Conservation (phyloP, 2,888 invertebrate genomes). For the Morpho deidamia region DNA sequence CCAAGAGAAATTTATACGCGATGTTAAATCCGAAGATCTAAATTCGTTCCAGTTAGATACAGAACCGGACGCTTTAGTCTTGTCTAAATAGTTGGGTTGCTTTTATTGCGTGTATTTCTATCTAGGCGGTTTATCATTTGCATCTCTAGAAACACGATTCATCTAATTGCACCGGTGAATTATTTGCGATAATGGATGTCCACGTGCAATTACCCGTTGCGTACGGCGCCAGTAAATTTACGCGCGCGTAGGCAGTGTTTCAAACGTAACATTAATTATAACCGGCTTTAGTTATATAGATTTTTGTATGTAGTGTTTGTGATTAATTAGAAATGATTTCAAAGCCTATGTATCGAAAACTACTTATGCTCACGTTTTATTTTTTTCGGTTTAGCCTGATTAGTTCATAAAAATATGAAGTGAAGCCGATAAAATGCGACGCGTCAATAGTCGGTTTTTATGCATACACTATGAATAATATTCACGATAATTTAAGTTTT, state of each 20-base stretch:
- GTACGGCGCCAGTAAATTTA: conserved; percentile 52
- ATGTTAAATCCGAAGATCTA: conserved; percentile 10
- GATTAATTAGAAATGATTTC: too few relatives aligned
- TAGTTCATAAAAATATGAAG: too few relatives aligned
- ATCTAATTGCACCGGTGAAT: conserved; percentile 63
- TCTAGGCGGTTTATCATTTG: conserved; percentile 33
- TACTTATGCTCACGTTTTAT: too few relatives aligned
- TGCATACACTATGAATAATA: too few relatives aligned
- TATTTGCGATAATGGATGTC: conserved; percentile 70
- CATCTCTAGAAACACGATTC: conserved; percentile 52
- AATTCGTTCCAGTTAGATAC: conserved; percentile 18
- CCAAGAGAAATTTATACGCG: conserved; percentile 7
- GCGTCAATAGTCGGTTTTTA: too few relatives aligned
- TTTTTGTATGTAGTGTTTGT: too few relatives aligned
- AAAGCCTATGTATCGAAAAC: too few relatives aligned
- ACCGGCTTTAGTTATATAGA: not conserved
- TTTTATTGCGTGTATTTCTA: conserved; percentile 38
- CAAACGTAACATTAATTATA: not conserved
- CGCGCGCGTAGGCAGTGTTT: conserved; percentile 34
- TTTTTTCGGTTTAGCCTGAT: too few relatives aligned
- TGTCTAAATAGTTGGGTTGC: conserved; percentile 39
- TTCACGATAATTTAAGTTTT: too few relatives aligned
- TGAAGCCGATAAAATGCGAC: too few relatives aligned
- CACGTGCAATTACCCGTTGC: conserved; percentile 58
- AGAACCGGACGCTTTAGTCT: conserved; percentile 23